A percentile compares a stretch with the other conserved stretches of the same genome.
Evolutionary conservation across 2,113 vertebrate species (phyloP).

Genomic region (Gallinago paraguaiae): DNA sequence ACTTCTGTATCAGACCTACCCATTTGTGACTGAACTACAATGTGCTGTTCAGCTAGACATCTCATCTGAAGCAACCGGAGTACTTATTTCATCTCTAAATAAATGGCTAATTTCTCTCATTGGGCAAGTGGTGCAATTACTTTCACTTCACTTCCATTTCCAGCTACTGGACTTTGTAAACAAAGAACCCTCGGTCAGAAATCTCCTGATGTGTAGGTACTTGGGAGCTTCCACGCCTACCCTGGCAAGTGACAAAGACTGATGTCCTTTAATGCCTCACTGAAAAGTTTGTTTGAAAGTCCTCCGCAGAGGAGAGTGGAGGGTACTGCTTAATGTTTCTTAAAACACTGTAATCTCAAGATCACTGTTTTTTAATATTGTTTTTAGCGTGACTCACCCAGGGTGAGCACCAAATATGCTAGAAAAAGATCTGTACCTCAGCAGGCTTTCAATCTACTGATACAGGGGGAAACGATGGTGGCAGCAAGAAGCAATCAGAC

Average conservation of each 20-base stretch:
- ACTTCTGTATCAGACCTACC: neutral
- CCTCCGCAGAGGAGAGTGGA: neutral
- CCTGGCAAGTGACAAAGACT: neutral
- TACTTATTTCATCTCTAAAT: neutral
- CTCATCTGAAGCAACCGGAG: neutral
- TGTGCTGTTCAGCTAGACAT: neutral
- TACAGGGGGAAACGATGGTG: neutral
- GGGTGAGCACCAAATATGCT: neutral
- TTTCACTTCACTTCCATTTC: neutral
- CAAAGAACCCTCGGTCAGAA: neutral
- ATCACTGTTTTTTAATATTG: neutral
- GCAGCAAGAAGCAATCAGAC: conserved; percentile 9
- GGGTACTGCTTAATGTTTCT: neutral
- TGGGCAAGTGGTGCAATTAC: neutral
- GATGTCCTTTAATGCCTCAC: neutral
- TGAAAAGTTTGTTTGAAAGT: neutral
- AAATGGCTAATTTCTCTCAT: neutral
- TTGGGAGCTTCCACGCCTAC: neutral
- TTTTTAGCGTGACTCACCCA: neutral
- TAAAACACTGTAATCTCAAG: neutral
- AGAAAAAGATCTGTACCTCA: neutral
- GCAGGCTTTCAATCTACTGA: neutral
- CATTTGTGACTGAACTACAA: neutral
- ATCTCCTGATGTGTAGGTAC: neutral
- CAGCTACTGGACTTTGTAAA: neutral